These are phyloP conservation scores for Glossophaga mutica DNA, from an alignment of 2,797 vertebrate species.

Conservation along the genomic window DNA sequence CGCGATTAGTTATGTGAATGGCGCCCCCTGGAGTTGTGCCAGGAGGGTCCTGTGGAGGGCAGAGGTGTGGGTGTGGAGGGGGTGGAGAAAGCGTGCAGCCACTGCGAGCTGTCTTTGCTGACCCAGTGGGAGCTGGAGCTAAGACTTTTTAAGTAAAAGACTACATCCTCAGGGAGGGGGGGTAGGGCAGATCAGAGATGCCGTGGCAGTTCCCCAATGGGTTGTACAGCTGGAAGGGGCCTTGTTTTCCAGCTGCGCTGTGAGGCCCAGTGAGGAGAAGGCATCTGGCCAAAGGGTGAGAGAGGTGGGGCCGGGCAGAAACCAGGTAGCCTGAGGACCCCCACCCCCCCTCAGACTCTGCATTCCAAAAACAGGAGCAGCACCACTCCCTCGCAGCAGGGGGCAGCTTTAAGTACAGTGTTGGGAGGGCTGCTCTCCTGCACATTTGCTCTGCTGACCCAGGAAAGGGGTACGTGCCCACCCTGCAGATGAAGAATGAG, in stretches of 20 bases:
- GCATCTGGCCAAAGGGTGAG: neutral
- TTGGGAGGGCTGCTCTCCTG: neutral
- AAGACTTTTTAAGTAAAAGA: neutral
- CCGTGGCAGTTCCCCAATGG: neutral
- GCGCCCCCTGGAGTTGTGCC: conserved; percentile 40
- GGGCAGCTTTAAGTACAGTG: neutral
- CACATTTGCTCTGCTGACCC: neutral
- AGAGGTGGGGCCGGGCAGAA: neutral
- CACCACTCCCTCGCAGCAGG: neutral
- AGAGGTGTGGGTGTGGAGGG: neutral
- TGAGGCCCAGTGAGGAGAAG: neutral
- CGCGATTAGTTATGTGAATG: neutral
- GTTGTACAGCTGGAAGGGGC: neutral
- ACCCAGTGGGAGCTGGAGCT: neutral
- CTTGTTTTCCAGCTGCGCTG: neutral
- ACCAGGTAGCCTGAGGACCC: neutral
- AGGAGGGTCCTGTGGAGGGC: neutral
- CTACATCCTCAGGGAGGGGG: neutral
- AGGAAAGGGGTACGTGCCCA: neutral
- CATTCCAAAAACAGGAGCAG: neutral
- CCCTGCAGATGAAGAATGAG: neutral
- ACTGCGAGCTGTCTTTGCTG: neutral
- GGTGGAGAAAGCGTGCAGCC: neutral
- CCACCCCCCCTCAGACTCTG: neutral
- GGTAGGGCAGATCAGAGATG: neutral